phyloP scores from a whole-genome alignment of 1,140 invertebrate genomes.

The Agrypnia vestita region DNA sequence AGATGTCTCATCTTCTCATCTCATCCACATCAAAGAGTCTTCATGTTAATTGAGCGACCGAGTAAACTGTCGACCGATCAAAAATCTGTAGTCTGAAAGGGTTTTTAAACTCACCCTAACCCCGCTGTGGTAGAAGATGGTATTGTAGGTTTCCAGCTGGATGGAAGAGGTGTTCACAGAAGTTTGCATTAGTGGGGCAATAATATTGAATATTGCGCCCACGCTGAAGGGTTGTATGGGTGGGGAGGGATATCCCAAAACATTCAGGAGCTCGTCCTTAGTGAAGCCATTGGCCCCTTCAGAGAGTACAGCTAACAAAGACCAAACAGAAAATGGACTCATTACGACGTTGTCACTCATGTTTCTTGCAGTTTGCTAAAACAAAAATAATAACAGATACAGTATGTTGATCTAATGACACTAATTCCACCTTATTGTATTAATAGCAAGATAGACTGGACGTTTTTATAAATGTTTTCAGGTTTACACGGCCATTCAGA shows the following conservation, averaged over 20 bases:
- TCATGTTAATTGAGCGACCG: too few species aligned
- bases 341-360: conserved; percentile 15
- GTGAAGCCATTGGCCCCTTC: conserved; percentile 74
- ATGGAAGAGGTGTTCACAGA: conserved; percentile 16
- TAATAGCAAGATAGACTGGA: background rate
- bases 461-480: too few species aligned
- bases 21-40: too few species aligned
- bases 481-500: too few species aligned
- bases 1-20: too few species aligned
- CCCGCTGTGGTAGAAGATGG: conserved; percentile 13
- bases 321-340: conserved; percentile 74
- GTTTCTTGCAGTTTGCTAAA: conserved; percentile 1
- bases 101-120: background rate
- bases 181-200: background rate
- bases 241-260: conserved; percentile 61
- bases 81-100: too few species aligned
- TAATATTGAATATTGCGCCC: background rate
- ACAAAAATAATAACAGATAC: conserved; percentile 3
- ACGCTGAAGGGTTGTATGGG: conserved; percentile 4
- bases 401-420: background rate
- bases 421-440: too few species aligned
- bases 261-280: conserved; percentile 69
- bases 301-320: conserved; percentile 72
- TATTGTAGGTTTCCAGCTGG: conserved; percentile 28
- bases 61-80: too few species aligned